phyloP scores from a whole-genome alignment of 2,888 invertebrate species.

The Hirudinaria manillensis region DNA sequence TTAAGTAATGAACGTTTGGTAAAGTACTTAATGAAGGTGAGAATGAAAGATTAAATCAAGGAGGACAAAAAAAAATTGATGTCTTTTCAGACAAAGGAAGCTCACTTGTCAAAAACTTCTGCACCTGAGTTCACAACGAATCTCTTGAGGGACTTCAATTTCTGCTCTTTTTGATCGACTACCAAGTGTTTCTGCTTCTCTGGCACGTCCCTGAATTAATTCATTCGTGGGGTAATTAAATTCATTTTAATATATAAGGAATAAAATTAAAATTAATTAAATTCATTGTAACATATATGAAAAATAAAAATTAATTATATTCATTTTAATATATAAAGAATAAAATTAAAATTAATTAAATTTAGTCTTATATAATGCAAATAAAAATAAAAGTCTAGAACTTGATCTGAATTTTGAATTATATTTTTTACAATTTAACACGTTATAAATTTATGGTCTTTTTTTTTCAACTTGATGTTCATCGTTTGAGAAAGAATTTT shows the following conservation, averaged over 20 bases:
- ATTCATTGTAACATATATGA: background rate
- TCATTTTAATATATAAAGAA: background rate
- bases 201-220: conserved; percentile 42
- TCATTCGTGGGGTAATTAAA: background rate
- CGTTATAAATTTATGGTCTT: too few species aligned
- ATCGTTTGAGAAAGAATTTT: too few species aligned
- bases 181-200: conserved; percentile 46
- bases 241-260: background rate
- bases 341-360: background rate
- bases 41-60: background rate
- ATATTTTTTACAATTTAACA: too few species aligned
- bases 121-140: conserved; percentile 47
- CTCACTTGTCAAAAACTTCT: conserved; percentile 51
- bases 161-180: conserved; percentile 42
- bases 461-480: too few species aligned
- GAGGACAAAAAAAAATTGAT: background rate
- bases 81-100: background rate
- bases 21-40: too few species aligned
- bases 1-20: too few species aligned
- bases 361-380: background rate
- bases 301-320: background rate
- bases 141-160: conserved; percentile 46
- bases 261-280: background rate
- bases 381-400: background rate
- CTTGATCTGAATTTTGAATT: too few species aligned